These are phyloP conservation scores for Peucedramus taeniatus DNA, from an alignment of 2,113 vertebrate genomes.

Conservation along the genomic window DNA sequence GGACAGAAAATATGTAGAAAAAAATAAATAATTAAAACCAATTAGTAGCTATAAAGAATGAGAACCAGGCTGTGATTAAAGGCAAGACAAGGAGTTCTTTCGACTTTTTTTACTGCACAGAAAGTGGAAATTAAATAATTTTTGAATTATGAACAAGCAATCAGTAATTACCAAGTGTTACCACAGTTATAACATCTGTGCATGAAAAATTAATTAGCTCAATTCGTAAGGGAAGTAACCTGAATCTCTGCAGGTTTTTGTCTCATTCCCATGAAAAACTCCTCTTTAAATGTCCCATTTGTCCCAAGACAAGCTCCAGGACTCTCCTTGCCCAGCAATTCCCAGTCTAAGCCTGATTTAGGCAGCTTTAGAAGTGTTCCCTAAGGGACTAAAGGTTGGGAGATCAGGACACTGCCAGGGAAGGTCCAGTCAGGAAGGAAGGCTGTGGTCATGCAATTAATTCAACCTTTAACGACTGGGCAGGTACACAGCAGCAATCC, in stretches of 20 bases:
- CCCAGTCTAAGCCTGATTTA: not conserved
- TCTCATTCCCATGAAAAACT: not conserved
- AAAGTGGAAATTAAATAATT: not conserved
- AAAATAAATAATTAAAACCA: not conserved
- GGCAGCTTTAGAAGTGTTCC: not conserved
- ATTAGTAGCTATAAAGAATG: not conserved
- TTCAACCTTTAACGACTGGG: not conserved
- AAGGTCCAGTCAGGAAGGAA: slow-evolving; percentile 8
- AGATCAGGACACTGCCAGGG: not conserved
- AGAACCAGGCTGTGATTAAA: not conserved
- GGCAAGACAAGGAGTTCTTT: not conserved
- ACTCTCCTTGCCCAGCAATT: not conserved
- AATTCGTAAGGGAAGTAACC: not conserved
- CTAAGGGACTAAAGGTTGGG: not conserved
- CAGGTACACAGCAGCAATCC: not conserved
- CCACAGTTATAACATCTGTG: not conserved
- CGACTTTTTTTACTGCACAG: not conserved
- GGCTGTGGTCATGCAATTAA: not conserved
- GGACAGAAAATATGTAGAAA: not conserved
- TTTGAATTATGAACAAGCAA: not conserved
- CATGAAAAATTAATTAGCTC: not conserved
- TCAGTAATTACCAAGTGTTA: not conserved
- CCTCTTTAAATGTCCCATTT: not conserved
- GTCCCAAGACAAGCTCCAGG: not conserved
- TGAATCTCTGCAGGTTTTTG: not conserved